These are phyloP conservation scores for Calypte anna DNA, from an alignment of 2,113 vertebrate genomes.

Conservation along the genomic window DNA sequence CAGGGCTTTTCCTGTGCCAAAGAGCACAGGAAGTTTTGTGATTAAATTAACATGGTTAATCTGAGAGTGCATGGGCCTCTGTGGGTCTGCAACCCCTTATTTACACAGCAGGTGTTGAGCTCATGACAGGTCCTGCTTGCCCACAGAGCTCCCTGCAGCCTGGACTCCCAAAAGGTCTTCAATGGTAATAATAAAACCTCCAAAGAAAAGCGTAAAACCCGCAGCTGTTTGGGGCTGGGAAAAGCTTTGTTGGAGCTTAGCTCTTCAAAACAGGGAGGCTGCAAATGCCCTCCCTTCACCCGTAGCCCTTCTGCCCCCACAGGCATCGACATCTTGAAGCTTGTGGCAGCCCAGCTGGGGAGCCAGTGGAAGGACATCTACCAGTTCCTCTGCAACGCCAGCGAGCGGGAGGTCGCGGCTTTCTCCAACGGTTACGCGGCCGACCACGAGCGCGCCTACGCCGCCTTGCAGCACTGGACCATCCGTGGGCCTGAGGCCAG, in stretches of 20 bases:
- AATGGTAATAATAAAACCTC: background rate
- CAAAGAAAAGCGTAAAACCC: background rate
- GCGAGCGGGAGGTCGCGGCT: constrained; percentile 90
- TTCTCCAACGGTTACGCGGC: constrained; percentile 90
- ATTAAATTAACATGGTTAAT: background rate
- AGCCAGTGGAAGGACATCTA: constrained; percentile 96
- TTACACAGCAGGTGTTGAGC: background rate
- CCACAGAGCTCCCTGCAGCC: background rate
- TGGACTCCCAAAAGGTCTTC: background rate
- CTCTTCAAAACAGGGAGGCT: accelerated
- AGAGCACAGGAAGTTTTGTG: background rate
- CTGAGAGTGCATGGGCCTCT: background rate
- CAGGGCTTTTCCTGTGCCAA: background rate
- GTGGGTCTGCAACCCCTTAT: background rate
- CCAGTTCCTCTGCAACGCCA: constrained; percentile 90
- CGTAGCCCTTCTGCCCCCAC: background rate
- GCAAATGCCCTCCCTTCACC: background rate
- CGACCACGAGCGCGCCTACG: constrained; percentile 91
- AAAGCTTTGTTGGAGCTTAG: background rate
- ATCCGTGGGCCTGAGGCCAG: constrained; percentile 92
- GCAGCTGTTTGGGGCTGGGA: accelerated
- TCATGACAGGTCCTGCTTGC: accelerated
- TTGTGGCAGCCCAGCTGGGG: constrained; percentile 92
- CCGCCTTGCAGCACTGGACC: constrained; percentile 95
- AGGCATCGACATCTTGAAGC: constrained; percentile 95